These are phyloP conservation scores for Chlorops oryzae DNA, from an alignment of 1,140 invertebrate genomes.

Conservation along the genomic window DNA sequence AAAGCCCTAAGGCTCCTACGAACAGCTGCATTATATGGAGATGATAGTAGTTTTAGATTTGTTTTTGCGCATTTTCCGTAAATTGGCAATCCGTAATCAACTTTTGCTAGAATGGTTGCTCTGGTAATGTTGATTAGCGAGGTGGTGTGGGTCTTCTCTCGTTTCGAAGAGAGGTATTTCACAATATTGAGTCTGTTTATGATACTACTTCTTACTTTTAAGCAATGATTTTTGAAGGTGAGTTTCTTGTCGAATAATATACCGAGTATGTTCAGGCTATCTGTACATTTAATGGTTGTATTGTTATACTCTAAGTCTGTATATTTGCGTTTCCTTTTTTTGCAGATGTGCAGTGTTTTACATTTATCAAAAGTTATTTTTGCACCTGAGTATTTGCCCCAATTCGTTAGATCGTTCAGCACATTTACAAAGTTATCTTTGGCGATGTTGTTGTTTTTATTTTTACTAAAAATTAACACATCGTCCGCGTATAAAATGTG, in stretches of 20 bases:
- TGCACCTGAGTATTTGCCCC: neutral
- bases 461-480: too few species aligned
- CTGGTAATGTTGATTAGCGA: slow-evolving; percentile 7
- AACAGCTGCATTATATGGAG: neutral
- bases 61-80: neutral
- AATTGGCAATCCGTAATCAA: too few species aligned
- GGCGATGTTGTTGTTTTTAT: neutral
- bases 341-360: slow-evolving; percentile 10
- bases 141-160: neutral
- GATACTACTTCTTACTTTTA: neutral
- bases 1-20: neutral
- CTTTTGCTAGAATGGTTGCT: neutral
- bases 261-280: slow-evolving; percentile 1
- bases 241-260: slow-evolving; percentile 4
- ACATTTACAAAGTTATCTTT: neutral
- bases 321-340: neutral
- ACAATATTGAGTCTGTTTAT: slow-evolving; percentile 6
- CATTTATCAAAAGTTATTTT: slow-evolving; percentile 2
- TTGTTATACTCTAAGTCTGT: neutral
- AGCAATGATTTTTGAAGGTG: slow-evolving; percentile 5
- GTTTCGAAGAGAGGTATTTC: slow-evolving; percentile 7
- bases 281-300: neutral
- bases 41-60: neutral
- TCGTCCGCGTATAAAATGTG: slow-evolving; percentile 5
- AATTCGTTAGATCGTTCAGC: neutral